Evolutionary conservation across 1,140 invertebrate species (phyloP).

Genomic region (Calosoma granatense): DNA sequence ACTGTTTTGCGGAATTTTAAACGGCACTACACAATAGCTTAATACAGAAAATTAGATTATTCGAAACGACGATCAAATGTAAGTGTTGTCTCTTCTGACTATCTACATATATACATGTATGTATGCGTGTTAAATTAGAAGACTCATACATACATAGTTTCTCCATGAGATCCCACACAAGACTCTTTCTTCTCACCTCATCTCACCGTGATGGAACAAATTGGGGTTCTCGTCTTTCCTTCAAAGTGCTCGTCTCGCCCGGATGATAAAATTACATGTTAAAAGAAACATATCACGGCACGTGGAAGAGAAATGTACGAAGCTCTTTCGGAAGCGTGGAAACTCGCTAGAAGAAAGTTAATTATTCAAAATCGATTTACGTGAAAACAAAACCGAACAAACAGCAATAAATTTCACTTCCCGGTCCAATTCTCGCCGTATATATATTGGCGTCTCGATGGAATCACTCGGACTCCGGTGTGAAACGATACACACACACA

Average conservation of each 20-base stretch:
- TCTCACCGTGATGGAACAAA: too few relatives aligned
- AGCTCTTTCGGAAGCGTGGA: neutral
- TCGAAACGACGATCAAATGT: neutral
- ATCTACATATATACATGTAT: too few relatives aligned
- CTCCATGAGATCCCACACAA: too few relatives aligned
- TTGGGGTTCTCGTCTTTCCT: too few relatives aligned
- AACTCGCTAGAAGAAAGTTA: neutral
- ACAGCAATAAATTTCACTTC: conserved; percentile 8
- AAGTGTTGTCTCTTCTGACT: too few relatives aligned
- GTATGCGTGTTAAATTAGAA: too few relatives aligned
- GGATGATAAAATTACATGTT: neutral
- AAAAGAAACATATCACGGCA: neutral
- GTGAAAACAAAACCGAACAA: conserved; percentile 8
- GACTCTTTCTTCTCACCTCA: too few relatives aligned
- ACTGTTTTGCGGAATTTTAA: neutral
- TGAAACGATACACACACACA: neutral
- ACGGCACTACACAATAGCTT: neutral
- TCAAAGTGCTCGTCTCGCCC: too few relatives aligned
- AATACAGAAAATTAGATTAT: neutral
- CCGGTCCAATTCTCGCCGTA: neutral
- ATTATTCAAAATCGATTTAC: conserved; percentile 9
- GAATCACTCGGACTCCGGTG: neutral
- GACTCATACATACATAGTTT: too few relatives aligned
- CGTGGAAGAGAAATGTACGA: neutral
- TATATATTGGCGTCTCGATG: neutral